Conservation (phyloP, 2,888 invertebrate genomes). For the Drosophila monieri region DNA sequence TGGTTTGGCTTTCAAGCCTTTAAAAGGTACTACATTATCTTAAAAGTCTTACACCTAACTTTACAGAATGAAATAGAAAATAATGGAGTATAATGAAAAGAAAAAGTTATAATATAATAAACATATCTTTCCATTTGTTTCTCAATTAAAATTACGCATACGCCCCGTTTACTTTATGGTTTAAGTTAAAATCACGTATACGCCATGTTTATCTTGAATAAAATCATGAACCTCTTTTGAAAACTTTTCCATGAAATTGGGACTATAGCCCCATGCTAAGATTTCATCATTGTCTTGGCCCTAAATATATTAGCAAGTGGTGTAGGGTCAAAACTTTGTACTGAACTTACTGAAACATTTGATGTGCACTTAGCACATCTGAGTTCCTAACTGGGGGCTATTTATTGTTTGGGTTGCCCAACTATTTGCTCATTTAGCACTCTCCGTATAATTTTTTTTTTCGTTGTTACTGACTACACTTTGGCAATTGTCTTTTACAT, state of each 20-base stretch:
- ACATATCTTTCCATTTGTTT: too few species aligned
- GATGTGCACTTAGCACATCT: conserved; percentile 5
- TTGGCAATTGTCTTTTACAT: conserved; percentile 44
- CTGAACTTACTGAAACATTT: not conserved
- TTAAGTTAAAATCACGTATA: not conserved
- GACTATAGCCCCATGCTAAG: too few species aligned
- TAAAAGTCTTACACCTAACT: not conserved
- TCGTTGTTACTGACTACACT: not conserved
- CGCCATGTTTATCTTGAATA: not conserved
- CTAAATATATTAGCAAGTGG: not conserved
- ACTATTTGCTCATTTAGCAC: conserved; percentile 33
- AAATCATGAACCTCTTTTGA: not conserved
- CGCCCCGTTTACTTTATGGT: not conserved
- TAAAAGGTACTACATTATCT: not conserved
- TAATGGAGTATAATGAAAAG: too few species aligned
- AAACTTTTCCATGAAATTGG: too few species aligned
- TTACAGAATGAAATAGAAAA: too few species aligned
- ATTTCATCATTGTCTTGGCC: not conserved
- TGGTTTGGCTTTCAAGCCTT: not conserved
- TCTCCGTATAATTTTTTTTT: conserved; percentile 8
- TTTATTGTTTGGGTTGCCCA: conserved; percentile 20
- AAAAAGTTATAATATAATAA: too few species aligned
- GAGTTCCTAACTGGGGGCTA: conserved; percentile 11
- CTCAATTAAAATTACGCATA: not conserved
- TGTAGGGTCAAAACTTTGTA: not conserved